Evolutionary conservation across 2,797 vertebrate genomes (phyloP).

Genomic region (Lophius americanus): DNA sequence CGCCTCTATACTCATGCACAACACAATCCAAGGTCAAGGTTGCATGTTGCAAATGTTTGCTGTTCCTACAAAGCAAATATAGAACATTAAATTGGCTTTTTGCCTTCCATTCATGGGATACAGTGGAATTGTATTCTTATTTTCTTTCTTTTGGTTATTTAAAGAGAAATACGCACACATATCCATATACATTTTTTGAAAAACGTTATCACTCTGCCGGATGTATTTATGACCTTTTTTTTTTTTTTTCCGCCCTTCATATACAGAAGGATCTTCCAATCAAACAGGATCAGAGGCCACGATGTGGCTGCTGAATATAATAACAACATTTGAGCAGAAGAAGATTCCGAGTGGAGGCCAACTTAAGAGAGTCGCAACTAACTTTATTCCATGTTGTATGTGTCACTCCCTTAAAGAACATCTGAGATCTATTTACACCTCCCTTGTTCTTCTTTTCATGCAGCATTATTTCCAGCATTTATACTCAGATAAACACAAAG

Average conservation of each 20-base stretch:
- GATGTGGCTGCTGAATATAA: too few species aligned
- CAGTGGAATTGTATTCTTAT: conserved; percentile 5
- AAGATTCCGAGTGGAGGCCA: conserved; percentile 38
- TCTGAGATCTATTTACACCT: background rate
- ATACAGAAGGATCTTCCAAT: conserved; percentile 53
- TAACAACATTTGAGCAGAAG: too few species aligned
- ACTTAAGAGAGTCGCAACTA: background rate
- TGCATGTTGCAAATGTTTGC: background rate
- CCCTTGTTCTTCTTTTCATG: background rate
- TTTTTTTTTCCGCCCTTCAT: conserved; percentile 44
- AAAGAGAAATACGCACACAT: too few species aligned
- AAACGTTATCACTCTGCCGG: conserved; percentile 35
- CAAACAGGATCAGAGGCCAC: conserved; percentile 34
- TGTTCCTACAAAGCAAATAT: background rate
- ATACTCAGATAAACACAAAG: conserved; percentile 28
- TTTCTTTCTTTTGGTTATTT: conserved; percentile 4
- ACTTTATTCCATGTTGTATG: background rate
- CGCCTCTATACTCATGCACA: conserved; percentile 17
- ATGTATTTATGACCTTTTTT: conserved; percentile 25
- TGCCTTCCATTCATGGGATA: conserved; percentile 1
- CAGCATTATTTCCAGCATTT: conserved; percentile 20
- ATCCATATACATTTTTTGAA: too few species aligned
- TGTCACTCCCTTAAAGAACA: background rate
- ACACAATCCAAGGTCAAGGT: conserved; percentile 31
- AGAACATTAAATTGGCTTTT: conserved; percentile 21